phyloP scores from a whole-genome alignment of 92 coral and sea anemone genomes.

The Actinostola sp. region DNA sequence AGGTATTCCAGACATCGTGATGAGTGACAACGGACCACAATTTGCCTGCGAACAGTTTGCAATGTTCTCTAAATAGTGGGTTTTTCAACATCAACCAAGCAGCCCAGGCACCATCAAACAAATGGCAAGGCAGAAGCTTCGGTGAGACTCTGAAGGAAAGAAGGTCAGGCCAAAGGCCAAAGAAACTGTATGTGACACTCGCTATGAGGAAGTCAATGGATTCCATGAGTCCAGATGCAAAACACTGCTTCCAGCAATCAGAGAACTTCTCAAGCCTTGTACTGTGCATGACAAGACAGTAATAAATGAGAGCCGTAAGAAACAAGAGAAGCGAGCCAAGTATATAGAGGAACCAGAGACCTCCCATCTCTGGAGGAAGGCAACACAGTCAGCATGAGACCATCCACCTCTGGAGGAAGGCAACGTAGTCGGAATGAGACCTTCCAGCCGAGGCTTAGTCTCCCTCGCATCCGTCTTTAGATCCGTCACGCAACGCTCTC shows the following conservation, averaged over 20 bases:
- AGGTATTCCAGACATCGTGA: slow-evolving; percentile 54
- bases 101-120: slow-evolving; percentile 63
- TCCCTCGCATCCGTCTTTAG: no score
- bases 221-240: slow-evolving; percentile 60
- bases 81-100: slow-evolving; percentile 49
- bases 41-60: slow-evolving; percentile 46
- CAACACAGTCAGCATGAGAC: slow-evolving; percentile 17
- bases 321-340: slow-evolving; percentile 11
- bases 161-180: slow-evolving; percentile 40
- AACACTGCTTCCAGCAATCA: slow-evolving; percentile 60
- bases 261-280: slow-evolving; percentile 48
- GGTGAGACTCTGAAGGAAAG: slow-evolving; percentile 51
- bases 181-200: slow-evolving; percentile 41
- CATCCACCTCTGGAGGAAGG: no score
- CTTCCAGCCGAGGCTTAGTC: no score
- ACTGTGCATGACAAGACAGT: slow-evolving; percentile 21
- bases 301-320: slow-evolving; percentile 16
- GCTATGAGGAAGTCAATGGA: slow-evolving; percentile 52
- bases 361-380: slow-evolving; percentile 31
- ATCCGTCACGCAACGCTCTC: no score
- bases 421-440: no score
- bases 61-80: slow-evolving; percentile 40
- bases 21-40: slow-evolving; percentile 56
- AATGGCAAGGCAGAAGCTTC: slow-evolving; percentile 63
- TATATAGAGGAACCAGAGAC: slow-evolving; percentile 31